Conservation (phyloP, 2,113 vertebrate genomes). For the Vireo altiloquus region DNA sequence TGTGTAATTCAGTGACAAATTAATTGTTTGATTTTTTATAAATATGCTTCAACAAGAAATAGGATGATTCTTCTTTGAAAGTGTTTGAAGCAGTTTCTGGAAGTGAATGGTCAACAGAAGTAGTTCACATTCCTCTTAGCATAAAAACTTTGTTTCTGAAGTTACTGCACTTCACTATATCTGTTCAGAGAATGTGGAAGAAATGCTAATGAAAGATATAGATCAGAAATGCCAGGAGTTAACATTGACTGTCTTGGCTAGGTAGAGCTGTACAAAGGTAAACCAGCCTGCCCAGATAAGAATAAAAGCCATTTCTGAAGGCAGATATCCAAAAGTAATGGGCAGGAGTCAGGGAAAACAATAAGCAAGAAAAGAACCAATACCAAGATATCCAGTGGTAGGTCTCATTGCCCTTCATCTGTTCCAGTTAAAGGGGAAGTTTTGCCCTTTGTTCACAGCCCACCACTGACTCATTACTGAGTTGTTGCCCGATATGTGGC, state of each 20-base stretch:
- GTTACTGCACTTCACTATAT: neutral
- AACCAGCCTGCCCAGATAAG: neutral
- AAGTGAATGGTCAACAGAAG: neutral
- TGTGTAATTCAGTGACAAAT: neutral
- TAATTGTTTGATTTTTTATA: neutral
- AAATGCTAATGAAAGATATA: neutral
- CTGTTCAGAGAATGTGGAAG: neutral
- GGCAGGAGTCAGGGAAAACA: neutral
- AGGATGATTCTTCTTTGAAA: neutral
- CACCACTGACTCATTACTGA: neutral
- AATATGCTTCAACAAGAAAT: neutral
- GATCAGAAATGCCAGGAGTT: neutral
- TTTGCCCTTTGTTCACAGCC: neutral
- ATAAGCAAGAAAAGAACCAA: neutral
- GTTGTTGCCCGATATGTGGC: neutral
- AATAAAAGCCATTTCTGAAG: neutral
- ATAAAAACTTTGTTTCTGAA: neutral
- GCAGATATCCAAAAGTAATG: neutral
- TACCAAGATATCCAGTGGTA: neutral
- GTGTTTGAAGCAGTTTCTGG: neutral
- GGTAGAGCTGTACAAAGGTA: neutral
- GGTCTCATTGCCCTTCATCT: neutral
- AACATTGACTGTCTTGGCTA: neutral
- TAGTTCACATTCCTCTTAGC: neutral
- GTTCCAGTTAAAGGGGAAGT: neutral